Percentiles rank a stretch among this genome's conserved stretches.
Conservation (phyloP, 2,888 invertebrate species). For the Boloria selene region DNA sequence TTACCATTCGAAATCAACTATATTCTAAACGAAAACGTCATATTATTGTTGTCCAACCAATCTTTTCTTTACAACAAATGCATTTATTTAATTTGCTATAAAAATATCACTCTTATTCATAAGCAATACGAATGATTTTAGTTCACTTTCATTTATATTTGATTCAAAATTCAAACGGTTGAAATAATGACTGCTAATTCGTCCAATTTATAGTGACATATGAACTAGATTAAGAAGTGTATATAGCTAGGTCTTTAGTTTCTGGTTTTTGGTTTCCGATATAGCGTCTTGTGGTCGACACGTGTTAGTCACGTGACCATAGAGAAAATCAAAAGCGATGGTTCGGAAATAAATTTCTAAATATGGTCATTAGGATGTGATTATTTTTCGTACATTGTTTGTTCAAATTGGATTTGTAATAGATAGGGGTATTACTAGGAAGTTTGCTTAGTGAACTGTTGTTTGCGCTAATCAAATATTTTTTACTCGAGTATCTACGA, state of each 20-base stretch:
- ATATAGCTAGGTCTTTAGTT: conserved; percentile 38
- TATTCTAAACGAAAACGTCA: conserved; percentile 46
- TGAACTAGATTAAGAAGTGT: not conserved
- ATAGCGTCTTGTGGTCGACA: conserved; percentile 60
- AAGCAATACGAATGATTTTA: conserved; percentile 29
- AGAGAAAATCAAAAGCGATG: conserved; percentile 74
- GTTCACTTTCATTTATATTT: not conserved
- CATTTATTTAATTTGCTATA: conserved; percentile 30
- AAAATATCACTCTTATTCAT: conserved; percentile 29
- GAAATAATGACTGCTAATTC: conserved; percentile 66
- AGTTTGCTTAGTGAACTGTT: conserved; percentile 29
- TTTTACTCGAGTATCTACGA: no score
- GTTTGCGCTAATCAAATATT: conserved; percentile 2
- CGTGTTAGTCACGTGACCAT: conserved; percentile 70
- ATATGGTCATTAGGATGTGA: conserved; percentile 75
- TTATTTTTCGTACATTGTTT: conserved; percentile 67
- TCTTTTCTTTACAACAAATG: conserved; percentile 49
- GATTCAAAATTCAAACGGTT: conserved; percentile 70
- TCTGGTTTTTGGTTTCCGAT: conserved; percentile 53
- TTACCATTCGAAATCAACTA: conserved; percentile 46
- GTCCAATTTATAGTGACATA: conserved; percentile 46
- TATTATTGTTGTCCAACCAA: conserved; percentile 55
- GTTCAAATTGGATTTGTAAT: conserved; percentile 67
- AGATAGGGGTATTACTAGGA: conserved; percentile 61
- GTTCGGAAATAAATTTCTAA: conserved; percentile 74